phyloP scores from a whole-genome alignment of 2,797 vertebrate species.

The Champsocephalus gunnari region DNA sequence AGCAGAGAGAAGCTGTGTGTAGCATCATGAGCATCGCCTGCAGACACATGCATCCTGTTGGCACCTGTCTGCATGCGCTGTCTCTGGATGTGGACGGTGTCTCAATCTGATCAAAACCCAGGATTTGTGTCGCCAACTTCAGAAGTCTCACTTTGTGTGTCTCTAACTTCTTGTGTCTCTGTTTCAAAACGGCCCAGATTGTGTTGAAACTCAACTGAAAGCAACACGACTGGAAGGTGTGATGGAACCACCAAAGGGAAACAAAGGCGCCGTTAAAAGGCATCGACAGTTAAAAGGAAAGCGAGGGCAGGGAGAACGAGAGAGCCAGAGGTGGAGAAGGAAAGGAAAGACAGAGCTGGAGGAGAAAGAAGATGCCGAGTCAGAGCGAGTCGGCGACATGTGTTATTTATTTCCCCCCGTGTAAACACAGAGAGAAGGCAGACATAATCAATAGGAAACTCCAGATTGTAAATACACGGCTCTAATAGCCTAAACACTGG shows the following conservation, averaged over 20 bases:
- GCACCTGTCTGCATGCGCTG: constrained; percentile 18
- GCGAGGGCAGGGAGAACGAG: neutral
- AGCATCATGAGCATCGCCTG: constrained; percentile 3
- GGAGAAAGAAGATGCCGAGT: constrained; percentile 68
- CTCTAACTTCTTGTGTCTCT: constrained; percentile 33
- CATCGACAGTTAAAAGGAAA: constrained; percentile 38
- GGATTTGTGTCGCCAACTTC: constrained; percentile 13
- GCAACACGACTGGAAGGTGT: constrained; percentile 47
- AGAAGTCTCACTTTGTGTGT: constrained; percentile 11
- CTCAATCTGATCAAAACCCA: neutral
- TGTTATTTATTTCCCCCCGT: constrained; percentile 96
- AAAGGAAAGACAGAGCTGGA: constrained; percentile 37
- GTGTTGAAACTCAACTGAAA: constrained; percentile 35
- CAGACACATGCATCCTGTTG: neutral
- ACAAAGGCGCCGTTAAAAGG: constrained; percentile 36
- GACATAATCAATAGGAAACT: constrained; percentile 98
- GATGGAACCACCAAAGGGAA: constrained; percentile 55
- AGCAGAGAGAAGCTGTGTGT: constrained; percentile 14
- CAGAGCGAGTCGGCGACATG: constrained; percentile 84
- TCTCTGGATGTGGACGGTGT: neutral
- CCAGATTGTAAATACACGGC: constrained; percentile 86
- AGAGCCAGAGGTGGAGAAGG: neutral
- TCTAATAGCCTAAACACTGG: constrained; percentile 95
- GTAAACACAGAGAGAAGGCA: constrained; percentile 95
- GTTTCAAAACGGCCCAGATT: constrained; percentile 48